A percentile compares a stretch with the other conserved stretches of the same genome.
Conservation (phyloP, 1,140 invertebrate genomes). For the Rhizoglyphus robini region DNA sequence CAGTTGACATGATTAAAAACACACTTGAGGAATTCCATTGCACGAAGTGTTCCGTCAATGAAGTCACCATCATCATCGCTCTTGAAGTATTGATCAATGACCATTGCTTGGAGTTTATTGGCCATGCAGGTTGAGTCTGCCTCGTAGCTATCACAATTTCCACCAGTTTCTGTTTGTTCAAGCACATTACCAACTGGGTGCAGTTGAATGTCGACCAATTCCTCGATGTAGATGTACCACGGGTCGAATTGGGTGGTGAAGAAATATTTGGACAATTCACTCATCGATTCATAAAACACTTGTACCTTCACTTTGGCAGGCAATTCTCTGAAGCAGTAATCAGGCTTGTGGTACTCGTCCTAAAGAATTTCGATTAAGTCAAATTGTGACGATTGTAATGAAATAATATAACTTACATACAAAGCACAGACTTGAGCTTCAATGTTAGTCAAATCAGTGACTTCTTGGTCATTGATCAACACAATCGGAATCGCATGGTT, state of each 20-base stretch:
- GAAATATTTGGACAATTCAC: slow-evolving; percentile 17
- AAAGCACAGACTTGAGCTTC: background rate
- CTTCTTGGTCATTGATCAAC: background rate
- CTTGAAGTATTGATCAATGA: slow-evolving; percentile 1
- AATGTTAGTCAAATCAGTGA: background rate
- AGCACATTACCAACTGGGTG: slow-evolving; percentile 15
- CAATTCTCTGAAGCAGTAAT: slow-evolving; percentile 12
- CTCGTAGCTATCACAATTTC: slow-evolving; percentile 18
- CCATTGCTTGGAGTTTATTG: slow-evolving; percentile 1
- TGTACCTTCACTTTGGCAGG: background rate
- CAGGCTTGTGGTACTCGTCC: slow-evolving; percentile 16
- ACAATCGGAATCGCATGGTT: background rate
- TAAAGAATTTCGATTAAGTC: background rate
- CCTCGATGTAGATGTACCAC: slow-evolving; percentile 15
- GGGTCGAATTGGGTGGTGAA: slow-evolving; percentile 17
- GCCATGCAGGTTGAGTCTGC: background rate
- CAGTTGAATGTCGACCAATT: slow-evolving; percentile 17
- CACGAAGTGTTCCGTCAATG: slow-evolving; percentile 19
- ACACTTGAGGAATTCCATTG: slow-evolving; percentile 14
- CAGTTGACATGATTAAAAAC: slow-evolving; percentile 16
- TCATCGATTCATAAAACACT: slow-evolving; percentile 17
- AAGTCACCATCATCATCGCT: background rate
- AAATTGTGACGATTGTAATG: background rate
- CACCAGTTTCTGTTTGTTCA: background rate
- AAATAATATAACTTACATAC: slow-evolving; percentile 3